Base-by-base conservation (phyloP, 2,113 vertebrate genomes). In the Sorex araneus region DNA sequence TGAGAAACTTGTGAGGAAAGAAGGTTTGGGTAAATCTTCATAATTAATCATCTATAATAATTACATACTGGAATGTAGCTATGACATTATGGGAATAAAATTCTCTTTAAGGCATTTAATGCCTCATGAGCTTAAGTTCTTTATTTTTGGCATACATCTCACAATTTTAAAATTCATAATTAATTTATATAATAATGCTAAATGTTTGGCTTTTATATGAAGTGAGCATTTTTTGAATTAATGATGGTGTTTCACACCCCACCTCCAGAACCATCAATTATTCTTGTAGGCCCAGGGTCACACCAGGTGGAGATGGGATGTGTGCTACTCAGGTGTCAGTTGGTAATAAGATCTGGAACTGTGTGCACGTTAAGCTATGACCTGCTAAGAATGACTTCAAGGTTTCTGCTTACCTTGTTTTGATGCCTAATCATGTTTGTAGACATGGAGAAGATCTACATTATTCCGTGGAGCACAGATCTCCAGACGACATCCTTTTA, bases 1-100 rank as follows among this genome's bases (percentile, higher is more conserved):
- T 80, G 13, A 8, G 36, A 3, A 10, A 82, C 8, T 63, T 84
- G 2, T 79, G 16, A 87, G 19, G 63, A 83, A 66, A 73, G 87
- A 66, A 73, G 89, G 11, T 32, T 16, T 89, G 15, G 16, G 28
- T 16, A 54, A 90, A 34, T 60, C 4, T 40, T 91, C 36, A 90
- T 82, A 75, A 89, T 78, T 69, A 90, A 54, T 4, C n/a, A 23
- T 82, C 8, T 82, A 32, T 10, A 47, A 84, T 40, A 82, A 66
- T 69, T 91, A 87, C 21, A 60, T 13, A 43, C 60, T 92, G 87
- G 21, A 2, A 47, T 83, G 8, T 54, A 36, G 45, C 60, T 92
- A 2, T 2, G 10, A 87, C 88, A 87, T 50, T 77, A 77, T 74
- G 15, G 21, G 5, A 57, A 84, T 74, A 94, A 74, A 64, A 40